Percentiles rank a stretch among this genome's conserved stretches.
Conservation (phyloP, 1,140 invertebrate species). For the Leptinotarsa texana region DNA sequence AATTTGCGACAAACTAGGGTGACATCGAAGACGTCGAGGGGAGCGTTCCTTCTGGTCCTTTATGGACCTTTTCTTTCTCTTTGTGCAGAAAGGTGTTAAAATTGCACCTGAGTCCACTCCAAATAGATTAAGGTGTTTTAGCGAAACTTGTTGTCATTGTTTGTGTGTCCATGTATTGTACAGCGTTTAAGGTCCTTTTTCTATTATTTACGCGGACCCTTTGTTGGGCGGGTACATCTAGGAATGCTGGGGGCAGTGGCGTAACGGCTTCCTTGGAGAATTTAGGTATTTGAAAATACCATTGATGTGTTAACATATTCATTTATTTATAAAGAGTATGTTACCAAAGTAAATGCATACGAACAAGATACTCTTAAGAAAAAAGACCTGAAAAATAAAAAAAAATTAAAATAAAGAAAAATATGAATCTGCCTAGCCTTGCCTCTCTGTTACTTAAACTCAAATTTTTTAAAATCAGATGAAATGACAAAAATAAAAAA, state of each 20-base stretch:
- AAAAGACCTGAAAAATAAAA: too few species aligned
- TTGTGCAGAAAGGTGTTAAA: constrained; percentile 29
- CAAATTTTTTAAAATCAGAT: too few species aligned
- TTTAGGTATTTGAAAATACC: too few species aligned
- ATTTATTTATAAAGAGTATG: too few species aligned
- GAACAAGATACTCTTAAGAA: too few species aligned
- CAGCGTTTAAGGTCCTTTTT: constrained; percentile 26
- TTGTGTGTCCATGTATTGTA: not conserved
- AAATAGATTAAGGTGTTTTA: constrained; percentile 30
- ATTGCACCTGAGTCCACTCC: constrained; percentile 29
- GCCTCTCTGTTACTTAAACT: too few species aligned
- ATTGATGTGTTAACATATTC: too few species aligned
- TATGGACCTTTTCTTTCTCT: constrained; percentile 16
- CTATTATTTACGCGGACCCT: constrained; percentile 12
- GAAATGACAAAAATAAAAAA: too few species aligned
- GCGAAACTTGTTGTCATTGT: constrained; percentile 18
- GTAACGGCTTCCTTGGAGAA: not conserved
- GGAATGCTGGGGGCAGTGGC: not conserved
- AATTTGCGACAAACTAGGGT: constrained; percentile 28
- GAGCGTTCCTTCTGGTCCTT: not conserved
- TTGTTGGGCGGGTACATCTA: constrained; percentile 1
- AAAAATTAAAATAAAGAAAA: too few species aligned
- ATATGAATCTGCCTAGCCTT: too few species aligned
- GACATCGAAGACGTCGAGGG: constrained; percentile 1
- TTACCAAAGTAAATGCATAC: too few species aligned